phyloP scores from a whole-genome alignment of 1,140 invertebrate genomes.

The Meloidogyne hapla region DNA sequence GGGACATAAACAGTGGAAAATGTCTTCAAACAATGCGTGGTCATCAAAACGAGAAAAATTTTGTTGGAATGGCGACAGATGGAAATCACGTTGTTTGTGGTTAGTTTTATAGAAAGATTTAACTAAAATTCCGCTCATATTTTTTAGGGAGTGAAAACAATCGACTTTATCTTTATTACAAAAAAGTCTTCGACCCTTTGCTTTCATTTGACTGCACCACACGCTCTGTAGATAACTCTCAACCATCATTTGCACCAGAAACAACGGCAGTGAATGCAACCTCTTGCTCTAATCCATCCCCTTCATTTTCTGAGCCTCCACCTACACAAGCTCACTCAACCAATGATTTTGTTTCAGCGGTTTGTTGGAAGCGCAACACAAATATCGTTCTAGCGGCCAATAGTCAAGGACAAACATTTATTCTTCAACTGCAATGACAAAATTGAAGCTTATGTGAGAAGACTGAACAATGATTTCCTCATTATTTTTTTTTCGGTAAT shows the following conservation, averaged over 20 bases:
- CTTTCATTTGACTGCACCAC: slow-evolving; percentile 16
- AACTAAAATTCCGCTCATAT: not conserved
- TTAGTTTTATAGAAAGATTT: slow-evolving; percentile 38
- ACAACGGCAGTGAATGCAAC: not conserved
- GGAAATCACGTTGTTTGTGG: slow-evolving; percentile 91
- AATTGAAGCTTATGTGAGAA: not conserved
- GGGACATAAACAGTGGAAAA: slow-evolving; percentile 75
- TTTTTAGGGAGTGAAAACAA: slow-evolving; percentile 82
- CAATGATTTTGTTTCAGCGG: slow-evolving; percentile 23
- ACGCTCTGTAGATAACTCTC: not conserved
- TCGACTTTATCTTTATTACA: slow-evolving; percentile 87
- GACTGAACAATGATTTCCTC: not conserved
- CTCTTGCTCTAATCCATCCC: not conserved
- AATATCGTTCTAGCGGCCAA: slow-evolving; percentile 23
- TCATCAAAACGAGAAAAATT: slow-evolving; percentile 93
- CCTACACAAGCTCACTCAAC: not conserved
- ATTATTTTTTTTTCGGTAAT: too few species aligned
- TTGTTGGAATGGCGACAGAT: slow-evolving; percentile 85
- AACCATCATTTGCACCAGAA: not conserved
- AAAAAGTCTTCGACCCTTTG: slow-evolving; percentile 75
- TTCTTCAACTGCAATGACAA: slow-evolving; percentile 15
- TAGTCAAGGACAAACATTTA: slow-evolving; percentile 27
- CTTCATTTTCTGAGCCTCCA: not conserved
- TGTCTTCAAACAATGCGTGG: slow-evolving; percentile 85
- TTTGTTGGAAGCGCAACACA: slow-evolving; percentile 25